A percentile compares a stretch with the other conserved stretches of the same genome.
These are phyloP conservation scores for Stercorarius parasiticus DNA, from an alignment of 2,113 vertebrate genomes.

Conservation along the genomic window DNA sequence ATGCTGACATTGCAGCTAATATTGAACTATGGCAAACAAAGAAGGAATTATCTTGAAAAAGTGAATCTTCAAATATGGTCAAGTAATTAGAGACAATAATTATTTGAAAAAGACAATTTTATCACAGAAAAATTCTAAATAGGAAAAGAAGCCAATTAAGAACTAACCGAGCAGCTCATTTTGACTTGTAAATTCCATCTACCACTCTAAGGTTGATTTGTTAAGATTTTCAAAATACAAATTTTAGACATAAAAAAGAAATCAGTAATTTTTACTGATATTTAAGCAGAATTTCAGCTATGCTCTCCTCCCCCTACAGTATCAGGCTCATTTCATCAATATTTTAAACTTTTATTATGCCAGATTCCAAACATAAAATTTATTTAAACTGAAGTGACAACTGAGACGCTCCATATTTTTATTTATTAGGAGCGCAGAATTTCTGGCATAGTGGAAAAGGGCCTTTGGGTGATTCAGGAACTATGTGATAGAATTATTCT, in stretches of 20 bases:
- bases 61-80: neutral
- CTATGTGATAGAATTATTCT: neutral
- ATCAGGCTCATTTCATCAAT: neutral
- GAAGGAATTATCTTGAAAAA: neutral
- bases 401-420: neutral
- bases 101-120: neutral
- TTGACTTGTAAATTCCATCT: neutral
- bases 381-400: neutral
- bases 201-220: neutral
- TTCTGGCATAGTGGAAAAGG: neutral
- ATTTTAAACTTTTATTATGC: neutral
- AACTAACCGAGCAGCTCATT: neutral
- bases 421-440: neutral
- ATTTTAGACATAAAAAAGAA: neutral
- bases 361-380: neutral
- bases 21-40: neutral
- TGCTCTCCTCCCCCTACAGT: fast-evolving
- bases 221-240: neutral
- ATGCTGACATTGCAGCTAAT: neutral
- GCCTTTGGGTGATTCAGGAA: neutral
- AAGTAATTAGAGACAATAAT: neutral
- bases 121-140: neutral
- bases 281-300: neutral
- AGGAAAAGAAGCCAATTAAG: neutral
- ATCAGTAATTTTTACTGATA: neutral